Evolutionary conservation across 1,140 invertebrate genomes (phyloP), one percentile per base, ranked within the genome.

Genomic region (Hestina assimilis): DNA sequence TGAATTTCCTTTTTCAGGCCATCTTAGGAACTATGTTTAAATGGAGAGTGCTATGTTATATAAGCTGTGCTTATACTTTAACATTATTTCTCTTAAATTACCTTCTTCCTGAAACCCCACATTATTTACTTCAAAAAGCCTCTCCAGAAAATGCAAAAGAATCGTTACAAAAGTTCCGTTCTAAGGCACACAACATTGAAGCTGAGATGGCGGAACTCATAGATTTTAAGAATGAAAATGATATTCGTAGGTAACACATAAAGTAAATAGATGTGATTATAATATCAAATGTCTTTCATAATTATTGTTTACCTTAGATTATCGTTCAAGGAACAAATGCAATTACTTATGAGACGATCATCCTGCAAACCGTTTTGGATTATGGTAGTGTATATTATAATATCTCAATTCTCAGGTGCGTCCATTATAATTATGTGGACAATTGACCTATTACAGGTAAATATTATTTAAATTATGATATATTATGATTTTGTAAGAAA

Each of bases 81-180:
- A 2, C 45, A 0, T 26, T 75, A 4, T 66, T 75, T 4, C 4
- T 66, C 3, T 9, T 51, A 1, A 69, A 72, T 47, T 57, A 43
- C 5, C 58, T 69, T 12, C 54, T 83, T 0, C 72, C 74, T 9
- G 80, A 83, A 45, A 71, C 75, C 2, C 80, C 80, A 12, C 79
- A 81, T 50, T 83, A 50, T 29, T 47, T 74, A 8, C 56, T 83
- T 0, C 51, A 72, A 46, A 69, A 61, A 40, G 55, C 57, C 1
- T 60, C 50, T 4, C 24, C 41, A 3, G 61, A 61, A 9, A 56
- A 69, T 1, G 69, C 75, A 1, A 51, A 48, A 19, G 41, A 11
- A 0, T 26, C 31, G 6, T 55, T 81, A 3, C 62, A 23, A 20
- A 61, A 60, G 19, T 73, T 77, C 26, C 58, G 78, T 40, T 40